Conservation (phyloP, 1,140 invertebrate genomes). For the Teleopsis dalmanni region DNA sequence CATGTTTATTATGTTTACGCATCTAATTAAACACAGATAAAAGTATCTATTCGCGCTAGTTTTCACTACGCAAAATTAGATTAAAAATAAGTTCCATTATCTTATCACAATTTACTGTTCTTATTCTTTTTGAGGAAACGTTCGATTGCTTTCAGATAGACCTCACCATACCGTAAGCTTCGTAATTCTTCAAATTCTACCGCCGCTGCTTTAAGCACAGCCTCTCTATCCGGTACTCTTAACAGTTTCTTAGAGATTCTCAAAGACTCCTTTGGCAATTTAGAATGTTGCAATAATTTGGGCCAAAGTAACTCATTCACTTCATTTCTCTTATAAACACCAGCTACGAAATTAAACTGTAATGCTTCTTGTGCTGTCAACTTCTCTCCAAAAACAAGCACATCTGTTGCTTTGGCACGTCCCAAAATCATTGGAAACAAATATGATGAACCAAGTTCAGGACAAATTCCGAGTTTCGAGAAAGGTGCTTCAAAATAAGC, state of each 20-base stretch:
- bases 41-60: too few relatives aligned
- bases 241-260: slow-evolving; percentile 51
- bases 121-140: background rate
- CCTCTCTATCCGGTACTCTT: slow-evolving; percentile 10
- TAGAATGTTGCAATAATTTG: slow-evolving; percentile 47
- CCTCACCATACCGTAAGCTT: slow-evolving; percentile 10
- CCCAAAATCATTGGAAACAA: slow-evolving; percentile 80
- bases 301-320: slow-evolving; percentile 54
- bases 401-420: slow-evolving; percentile 61
- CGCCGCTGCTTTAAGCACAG: slow-evolving; percentile 17
- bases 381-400: slow-evolving; percentile 74
- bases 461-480: slow-evolving; percentile 64
- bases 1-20: too few relatives aligned
- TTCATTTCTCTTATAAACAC: slow-evolving; percentile 51
- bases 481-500: slow-evolving; percentile 86
- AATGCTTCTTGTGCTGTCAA: slow-evolving; percentile 68
- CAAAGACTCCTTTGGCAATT: slow-evolving; percentile 50
- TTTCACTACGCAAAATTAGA: too few relatives aligned
- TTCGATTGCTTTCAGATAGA: slow-evolving; percentile 10
- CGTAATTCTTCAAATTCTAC: slow-evolving; percentile 20
- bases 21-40: too few relatives aligned
- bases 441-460: slow-evolving; percentile 79
- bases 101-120: slow-evolving; percentile 11
- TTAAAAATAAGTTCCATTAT: too few relatives aligned
- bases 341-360: slow-evolving; percentile 62